phyloP scores from a whole-genome alignment of 1,140 invertebrate genomes.

The Chrysomallon squamiferum region DNA sequence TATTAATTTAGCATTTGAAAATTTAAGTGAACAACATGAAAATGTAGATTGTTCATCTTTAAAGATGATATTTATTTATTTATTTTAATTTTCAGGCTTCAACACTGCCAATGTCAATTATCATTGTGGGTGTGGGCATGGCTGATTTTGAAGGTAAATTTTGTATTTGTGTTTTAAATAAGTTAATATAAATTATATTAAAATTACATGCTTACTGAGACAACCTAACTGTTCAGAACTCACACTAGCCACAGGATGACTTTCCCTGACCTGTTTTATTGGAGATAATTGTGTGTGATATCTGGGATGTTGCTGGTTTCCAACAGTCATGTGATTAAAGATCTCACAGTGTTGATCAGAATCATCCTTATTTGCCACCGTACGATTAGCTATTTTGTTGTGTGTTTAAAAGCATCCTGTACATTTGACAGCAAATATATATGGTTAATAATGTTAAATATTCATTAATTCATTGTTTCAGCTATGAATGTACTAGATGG shows the following conservation, averaged over 20 bases:
- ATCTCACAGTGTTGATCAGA: no score
- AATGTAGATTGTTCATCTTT: not conserved
- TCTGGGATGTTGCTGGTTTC: no score
- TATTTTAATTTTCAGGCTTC: conserved; percentile 54
- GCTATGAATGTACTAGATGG: conserved; percentile 69
- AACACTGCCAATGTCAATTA: conserved; percentile 68
- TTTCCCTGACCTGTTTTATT: not conserved
- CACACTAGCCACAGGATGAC: not conserved
- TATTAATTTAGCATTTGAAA: no score
- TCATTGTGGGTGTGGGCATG: conserved; percentile 69
- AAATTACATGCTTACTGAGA: not conserved
- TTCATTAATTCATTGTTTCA: no score
- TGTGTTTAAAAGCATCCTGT: no score
- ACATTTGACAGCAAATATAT: no score
- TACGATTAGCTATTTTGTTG: no score
- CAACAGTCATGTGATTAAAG: no score
- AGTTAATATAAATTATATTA: not conserved
- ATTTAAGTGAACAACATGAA: no score
- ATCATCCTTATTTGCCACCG: no score
- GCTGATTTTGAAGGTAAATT: conserved; percentile 57
- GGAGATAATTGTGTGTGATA: no score
- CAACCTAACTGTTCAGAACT: not conserved
- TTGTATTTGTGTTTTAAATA: conserved; percentile 15
- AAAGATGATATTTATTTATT: conserved; percentile 25
- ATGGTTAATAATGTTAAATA: no score